Evolutionary conservation across 2,888 invertebrate genomes (phyloP), one percentile per base, ranked within the genome.

Genomic region (Glaucopsyche alexis): DNA sequence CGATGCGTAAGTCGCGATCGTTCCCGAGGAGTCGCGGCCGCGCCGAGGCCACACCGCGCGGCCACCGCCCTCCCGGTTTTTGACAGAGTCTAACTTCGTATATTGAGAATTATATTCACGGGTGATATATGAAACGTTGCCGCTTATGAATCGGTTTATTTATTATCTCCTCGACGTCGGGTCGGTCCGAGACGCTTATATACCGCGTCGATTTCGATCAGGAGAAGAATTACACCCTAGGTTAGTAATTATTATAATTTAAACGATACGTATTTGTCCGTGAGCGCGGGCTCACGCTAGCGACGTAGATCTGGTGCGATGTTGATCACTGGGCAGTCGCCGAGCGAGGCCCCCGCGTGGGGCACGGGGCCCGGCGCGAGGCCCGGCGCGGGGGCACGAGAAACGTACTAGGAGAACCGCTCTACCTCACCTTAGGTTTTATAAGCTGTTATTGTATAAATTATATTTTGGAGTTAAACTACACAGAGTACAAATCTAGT

Each of bases 91-190:
- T 89, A 87, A 90, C 88, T 91, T 91, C 92, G 91, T 91, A 89
- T 92, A 90, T 90, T 90, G 91, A 91, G 90, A 91, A 91, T 92
- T 92, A 92, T 92, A 91, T 89, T 88, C 84, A 90, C 91, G 93
- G 93, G 93, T 93, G 93, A 93, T 93, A 93, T 93, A 90, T 93
- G 93, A 91, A 92, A 91, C 87, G 93, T 93, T 91, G 88, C 90
- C 90, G 90, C 90, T 91, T 92, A 90, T 88, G 88, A 86, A 88
- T 89, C 89, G 85, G 87, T 90, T 90, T 88, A 86, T 89, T 90
- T 88, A 90, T 91, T 90, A 89, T 91, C 91, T 91, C 90, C 91
- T 89, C 88, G 91, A 91, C 88, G 89, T 91, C 90, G 90, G 87
- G 87, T 89, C 90, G 90, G 88, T 90, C 90, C 90, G 92, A 90